phyloP scores from a whole-genome alignment of 2,113 vertebrate genomes.

The Rhinopomastus cyanomelas region DNA sequence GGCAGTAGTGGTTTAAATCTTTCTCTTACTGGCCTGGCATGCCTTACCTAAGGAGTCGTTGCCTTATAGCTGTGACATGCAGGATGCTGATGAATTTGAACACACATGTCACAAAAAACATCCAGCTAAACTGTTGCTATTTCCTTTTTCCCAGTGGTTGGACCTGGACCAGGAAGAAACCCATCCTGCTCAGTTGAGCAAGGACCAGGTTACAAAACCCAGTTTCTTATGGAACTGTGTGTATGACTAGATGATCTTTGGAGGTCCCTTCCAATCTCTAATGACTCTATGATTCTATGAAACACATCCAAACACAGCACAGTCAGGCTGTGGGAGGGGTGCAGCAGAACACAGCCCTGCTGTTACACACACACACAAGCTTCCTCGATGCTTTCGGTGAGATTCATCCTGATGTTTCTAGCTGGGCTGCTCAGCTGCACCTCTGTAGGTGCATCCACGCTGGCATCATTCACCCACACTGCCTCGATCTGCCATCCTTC shows the following conservation, averaged over 20 bases:
- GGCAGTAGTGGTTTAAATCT: not conserved
- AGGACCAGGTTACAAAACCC: not conserved
- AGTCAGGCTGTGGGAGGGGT: not conserved
- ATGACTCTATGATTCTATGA: too few relatives aligned
- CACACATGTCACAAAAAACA: not conserved
- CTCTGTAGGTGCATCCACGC: accelerated
- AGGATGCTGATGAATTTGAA: not conserved
- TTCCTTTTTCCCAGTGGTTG: not conserved
- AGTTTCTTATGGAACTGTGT: not conserved
- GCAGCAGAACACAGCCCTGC: not conserved
- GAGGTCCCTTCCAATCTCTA: too few relatives aligned
- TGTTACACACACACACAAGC: not conserved
- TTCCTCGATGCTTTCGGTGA: not conserved
- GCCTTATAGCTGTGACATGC: not conserved
- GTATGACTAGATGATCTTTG: too few relatives aligned
- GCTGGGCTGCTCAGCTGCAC: not conserved
- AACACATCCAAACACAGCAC: not conserved
- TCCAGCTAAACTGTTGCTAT: not conserved
- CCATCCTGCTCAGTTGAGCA: not conserved
- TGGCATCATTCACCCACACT: accelerated
- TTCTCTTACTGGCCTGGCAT: not conserved
- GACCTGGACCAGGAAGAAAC: not conserved
- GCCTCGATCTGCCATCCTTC: not conserved
- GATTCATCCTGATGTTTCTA: not conserved
- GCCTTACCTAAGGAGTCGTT: not conserved